Percentiles rank a stretch among this genome's conserved stretches.
Evolutionary conservation across 2,113 vertebrate genomes (phyloP).

Genomic region (Planiliza haematocheilus): DNA sequence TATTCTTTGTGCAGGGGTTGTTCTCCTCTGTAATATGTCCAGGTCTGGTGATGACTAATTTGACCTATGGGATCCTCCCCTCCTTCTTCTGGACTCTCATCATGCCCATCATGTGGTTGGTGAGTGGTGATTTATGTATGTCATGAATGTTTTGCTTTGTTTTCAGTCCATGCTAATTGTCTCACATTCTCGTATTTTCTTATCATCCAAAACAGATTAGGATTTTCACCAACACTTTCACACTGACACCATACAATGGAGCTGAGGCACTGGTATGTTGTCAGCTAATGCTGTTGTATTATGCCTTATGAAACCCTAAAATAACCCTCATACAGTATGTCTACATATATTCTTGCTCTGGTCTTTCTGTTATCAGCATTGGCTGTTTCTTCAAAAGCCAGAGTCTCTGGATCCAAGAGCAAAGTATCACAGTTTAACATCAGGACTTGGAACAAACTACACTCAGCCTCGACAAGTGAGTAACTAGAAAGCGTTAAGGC

Average conservation of each 20-base stretch:
- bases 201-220: constrained; percentile 84
- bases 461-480: constrained; percentile 81
- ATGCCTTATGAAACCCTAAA: neutral
- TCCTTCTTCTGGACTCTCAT: constrained; percentile 90
- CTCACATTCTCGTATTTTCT: neutral
- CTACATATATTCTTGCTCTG: neutral
- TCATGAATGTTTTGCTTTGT: neutral
- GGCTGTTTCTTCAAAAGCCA: constrained; percentile 87
- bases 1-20: constrained; percentile 84
- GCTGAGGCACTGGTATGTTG: constrained; percentile 91
- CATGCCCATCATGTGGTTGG: constrained; percentile 92
- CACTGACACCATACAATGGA: constrained; percentile 90
- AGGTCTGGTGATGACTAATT: constrained; percentile 92
- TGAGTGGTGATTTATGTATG: constrained; percentile 73
- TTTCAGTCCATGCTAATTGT: neutral
- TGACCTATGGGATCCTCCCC: constrained; percentile 92
- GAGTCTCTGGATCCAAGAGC: constrained; percentile 86
- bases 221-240: constrained; percentile 91
- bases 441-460: constrained; percentile 86
- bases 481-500: neutral
- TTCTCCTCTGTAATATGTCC: constrained; percentile 95
- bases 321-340: neutral
- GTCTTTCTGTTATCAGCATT: constrained; percentile 79
- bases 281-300: constrained; percentile 29
- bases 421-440: constrained; percentile 90